Conservation (phyloP, 35 echinoderm and acorn worm species). For the Antedon bifida region DNA sequence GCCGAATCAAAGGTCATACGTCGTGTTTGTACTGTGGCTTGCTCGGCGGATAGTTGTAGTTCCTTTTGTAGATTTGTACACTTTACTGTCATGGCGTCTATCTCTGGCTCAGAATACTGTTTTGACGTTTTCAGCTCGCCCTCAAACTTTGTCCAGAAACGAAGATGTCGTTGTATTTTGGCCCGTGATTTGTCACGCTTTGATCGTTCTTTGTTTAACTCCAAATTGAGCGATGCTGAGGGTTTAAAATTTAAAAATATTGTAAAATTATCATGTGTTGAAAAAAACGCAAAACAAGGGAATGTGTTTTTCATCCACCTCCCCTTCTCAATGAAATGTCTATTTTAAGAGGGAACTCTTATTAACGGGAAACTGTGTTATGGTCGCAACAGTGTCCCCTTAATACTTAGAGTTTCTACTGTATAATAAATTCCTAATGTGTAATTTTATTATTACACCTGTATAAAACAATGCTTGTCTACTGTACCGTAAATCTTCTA, state of each 20-base stretch:
- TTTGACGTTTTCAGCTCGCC: background rate
- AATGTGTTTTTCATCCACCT: too few species aligned
- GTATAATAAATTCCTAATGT: too few species aligned
- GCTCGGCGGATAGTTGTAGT: background rate
- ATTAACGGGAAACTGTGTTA: too few species aligned
- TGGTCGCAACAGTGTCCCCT: too few species aligned
- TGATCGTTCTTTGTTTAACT: background rate
- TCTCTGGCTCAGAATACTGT: background rate
- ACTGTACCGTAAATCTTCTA: too few species aligned
- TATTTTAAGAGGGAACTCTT: too few species aligned
- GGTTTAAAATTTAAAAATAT: background rate
- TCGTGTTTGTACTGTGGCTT: background rate
- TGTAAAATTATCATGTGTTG: too few species aligned
- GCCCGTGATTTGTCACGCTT: background rate
- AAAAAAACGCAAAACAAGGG: too few species aligned
- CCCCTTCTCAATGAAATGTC: too few species aligned
- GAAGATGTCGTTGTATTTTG: background rate
- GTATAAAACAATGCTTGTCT: too few species aligned
- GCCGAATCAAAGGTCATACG: background rate
- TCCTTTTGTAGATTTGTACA: background rate
- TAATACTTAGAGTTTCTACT: too few species aligned
- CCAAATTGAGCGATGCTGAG: background rate
- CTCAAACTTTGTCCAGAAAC: background rate
- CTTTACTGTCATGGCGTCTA: background rate
- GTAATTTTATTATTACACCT: too few species aligned